Percentiles rank a stretch among this genome's conserved stretches.
These are phyloP conservation scores for Lytechinus variegatus DNA, from an alignment of 35 echinoderm and acorn worm species.

Conservation along the genomic window DNA sequence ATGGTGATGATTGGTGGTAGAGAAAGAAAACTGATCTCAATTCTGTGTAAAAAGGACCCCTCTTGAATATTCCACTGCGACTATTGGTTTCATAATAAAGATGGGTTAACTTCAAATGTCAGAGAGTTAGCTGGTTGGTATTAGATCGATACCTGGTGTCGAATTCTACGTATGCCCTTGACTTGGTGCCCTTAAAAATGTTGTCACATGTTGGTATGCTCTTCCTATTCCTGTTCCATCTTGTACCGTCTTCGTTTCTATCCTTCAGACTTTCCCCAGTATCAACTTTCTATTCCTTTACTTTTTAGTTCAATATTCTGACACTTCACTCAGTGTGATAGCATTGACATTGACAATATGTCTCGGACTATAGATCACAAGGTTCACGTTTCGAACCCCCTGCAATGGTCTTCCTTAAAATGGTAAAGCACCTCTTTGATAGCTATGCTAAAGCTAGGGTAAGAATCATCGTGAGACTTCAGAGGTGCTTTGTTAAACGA, in stretches of 20 bases:
- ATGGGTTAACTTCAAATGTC: constrained; percentile 51
- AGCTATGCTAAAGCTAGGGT: too few relatives aligned
- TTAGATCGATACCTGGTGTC: constrained; percentile 42
- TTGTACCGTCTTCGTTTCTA: background rate
- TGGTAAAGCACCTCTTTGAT: too few relatives aligned
- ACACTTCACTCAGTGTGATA: too few relatives aligned
- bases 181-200: constrained; percentile 39
- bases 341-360: too few relatives aligned
- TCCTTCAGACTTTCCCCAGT: background rate
- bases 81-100: constrained; percentile 31
- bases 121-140: background rate
- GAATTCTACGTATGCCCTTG: constrained; percentile 33
- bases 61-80: constrained; percentile 47
- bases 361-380: too few relatives aligned
- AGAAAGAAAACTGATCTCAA: constrained; percentile 4
- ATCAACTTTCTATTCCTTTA: background rate
- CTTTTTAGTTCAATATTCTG: background rate
- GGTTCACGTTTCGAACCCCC: too few relatives aligned
- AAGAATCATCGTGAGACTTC: too few relatives aligned
- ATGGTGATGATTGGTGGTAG: background rate
- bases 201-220: constrained; percentile 30
- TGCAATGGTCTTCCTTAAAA: too few relatives aligned
- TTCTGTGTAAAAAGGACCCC: constrained; percentile 11
- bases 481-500: too few relatives aligned
- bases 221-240: background rate